These are phyloP conservation scores for Conops quadrifasciatus DNA, from an alignment of 2,888 invertebrate genomes.

Conservation along the genomic window DNA sequence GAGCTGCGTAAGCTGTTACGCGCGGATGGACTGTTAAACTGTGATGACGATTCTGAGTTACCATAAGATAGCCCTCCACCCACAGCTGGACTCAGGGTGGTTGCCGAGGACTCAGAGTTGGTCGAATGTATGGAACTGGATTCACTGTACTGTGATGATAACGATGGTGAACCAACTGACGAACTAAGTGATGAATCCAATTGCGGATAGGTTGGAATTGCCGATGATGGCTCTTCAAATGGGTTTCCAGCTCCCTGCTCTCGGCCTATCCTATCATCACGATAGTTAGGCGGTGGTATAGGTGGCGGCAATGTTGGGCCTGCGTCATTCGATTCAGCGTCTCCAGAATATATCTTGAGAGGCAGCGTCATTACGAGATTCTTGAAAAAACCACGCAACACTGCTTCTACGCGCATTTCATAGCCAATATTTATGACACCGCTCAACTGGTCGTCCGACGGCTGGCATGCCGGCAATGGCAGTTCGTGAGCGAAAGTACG, in stretches of 20 bases:
- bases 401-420: slow-evolving; percentile 62
- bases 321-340: slow-evolving; percentile 42
- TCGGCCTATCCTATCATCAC: slow-evolving; percentile 30
- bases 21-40: slow-evolving; percentile 55
- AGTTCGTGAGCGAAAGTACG: slow-evolving; percentile 63
- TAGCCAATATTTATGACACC: slow-evolving; percentile 60
- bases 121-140: slow-evolving; percentile 61
- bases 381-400: slow-evolving; percentile 62
- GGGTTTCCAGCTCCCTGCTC: slow-evolving; percentile 52
- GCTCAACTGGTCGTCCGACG: slow-evolving; percentile 55
- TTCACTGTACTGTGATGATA: slow-evolving; percentile 58
- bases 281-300: slow-evolving; percentile 46
- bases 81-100: slow-evolving; percentile 61
- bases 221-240: slow-evolving; percentile 50
- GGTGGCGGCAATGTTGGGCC: slow-evolving; percentile 42
- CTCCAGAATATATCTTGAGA: slow-evolving; percentile 57
- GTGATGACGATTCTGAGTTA: slow-evolving; percentile 53
- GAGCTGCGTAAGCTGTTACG: slow-evolving; percentile 56
- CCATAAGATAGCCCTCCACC: slow-evolving; percentile 48
- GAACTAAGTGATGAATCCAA: slow-evolving; percentile 50
- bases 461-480: slow-evolving; percentile 61
- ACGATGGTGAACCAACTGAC: slow-evolving; percentile 60
- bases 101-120: slow-evolving; percentile 59
- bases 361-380: slow-evolving; percentile 60
- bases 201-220: slow-evolving; percentile 50